Percentiles rank a stretch among this genome's conserved stretches.
Conservation (phyloP, 2,113 vertebrate species). For the Bubo bubo region DNA sequence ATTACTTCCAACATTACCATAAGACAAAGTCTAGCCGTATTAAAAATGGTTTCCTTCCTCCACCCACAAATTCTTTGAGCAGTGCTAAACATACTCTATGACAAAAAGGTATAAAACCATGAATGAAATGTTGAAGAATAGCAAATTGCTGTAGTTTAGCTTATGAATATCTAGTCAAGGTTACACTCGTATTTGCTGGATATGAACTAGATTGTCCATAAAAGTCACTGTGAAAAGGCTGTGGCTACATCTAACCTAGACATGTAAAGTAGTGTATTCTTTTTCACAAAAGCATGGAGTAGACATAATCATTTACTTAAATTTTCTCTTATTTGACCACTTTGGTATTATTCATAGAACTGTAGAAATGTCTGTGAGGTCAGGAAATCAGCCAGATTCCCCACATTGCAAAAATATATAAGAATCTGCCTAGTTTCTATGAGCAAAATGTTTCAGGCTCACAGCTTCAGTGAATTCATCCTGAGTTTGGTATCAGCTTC, state of each 20-base stretch:
- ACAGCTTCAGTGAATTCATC: neutral
- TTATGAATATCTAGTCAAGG: neutral
- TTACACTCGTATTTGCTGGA: neutral
- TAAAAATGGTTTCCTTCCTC: neutral
- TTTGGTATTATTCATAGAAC: neutral
- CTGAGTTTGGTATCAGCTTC: neutral
- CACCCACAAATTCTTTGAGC: neutral
- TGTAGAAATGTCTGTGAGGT: neutral
- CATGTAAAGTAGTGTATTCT: neutral
- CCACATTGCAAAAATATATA: neutral
- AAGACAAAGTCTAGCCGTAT: neutral
- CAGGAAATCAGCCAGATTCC: neutral
- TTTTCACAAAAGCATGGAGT: neutral
- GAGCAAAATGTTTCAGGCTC: neutral
- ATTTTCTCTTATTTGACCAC: neutral
- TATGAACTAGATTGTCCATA: neutral
- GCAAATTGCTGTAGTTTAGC: neutral
- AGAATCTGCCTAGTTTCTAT: neutral
- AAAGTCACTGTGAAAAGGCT: neutral
- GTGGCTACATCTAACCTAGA: neutral
- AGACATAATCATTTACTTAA: neutral
- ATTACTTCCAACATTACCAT: neutral
- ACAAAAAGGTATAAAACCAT: neutral
- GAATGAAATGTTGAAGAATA: neutral
- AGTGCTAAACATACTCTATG: neutral